A percentile compares a stretch with the other conserved stretches of the same genome.
Conservation (phyloP, 2,113 vertebrate species). For the Mesitornis unicolor region DNA sequence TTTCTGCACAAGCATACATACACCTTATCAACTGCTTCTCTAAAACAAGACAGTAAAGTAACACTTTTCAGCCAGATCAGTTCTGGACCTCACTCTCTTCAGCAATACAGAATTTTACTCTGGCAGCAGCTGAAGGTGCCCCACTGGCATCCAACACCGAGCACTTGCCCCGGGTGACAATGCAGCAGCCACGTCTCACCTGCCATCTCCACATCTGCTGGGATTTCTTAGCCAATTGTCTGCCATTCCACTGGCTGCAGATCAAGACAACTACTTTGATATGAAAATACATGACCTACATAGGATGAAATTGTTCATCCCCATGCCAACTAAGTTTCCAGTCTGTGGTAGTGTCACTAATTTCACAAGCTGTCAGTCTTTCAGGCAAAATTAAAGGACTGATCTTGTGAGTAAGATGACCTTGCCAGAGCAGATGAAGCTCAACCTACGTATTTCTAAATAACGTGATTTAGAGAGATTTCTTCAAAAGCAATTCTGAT, state of each 20-base stretch:
- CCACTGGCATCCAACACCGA: not conserved
- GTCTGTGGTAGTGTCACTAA: not conserved
- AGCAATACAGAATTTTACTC: not conserved
- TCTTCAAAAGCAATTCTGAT: conserved; percentile 34
- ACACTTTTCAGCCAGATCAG: not conserved
- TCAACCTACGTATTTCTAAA: conserved; percentile 11
- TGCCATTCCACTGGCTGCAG: not conserved
- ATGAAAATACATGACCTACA: not conserved
- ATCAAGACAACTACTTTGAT: not conserved
- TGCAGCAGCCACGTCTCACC: not conserved
- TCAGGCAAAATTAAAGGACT: conserved; percentile 3
- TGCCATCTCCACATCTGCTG: not conserved
- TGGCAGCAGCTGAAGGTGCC: not conserved
- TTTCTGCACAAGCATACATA: not conserved
- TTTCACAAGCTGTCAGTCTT: not conserved
- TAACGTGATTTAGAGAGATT: not conserved
- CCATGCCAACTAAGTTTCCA: not conserved
- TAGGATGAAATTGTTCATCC: not conserved
- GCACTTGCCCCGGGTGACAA: not conserved
- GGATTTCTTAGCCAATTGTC: not conserved
- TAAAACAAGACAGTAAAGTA: not conserved
- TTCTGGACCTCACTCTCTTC: not conserved
- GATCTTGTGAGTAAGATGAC: not conserved
- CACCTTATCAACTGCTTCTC: not conserved
- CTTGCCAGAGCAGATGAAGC: conserved; percentile 8